phyloP scores from a whole-genome alignment of 2,888 invertebrate genomes.

The Dynastes tityus region DNA sequence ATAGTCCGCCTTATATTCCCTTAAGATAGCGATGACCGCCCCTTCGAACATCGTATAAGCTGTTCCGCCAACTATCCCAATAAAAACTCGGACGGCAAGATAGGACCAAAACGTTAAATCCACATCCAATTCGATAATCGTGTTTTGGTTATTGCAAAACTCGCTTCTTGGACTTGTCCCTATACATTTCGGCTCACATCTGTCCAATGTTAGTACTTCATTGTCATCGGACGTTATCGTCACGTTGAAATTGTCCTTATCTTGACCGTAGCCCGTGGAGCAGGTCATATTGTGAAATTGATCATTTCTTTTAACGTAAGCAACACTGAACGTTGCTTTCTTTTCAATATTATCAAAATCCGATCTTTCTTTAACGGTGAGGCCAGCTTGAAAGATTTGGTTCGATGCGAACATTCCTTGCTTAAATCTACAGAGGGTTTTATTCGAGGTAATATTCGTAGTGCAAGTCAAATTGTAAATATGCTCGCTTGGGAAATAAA shows the following conservation, averaged over 20 bases:
- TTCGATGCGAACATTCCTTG: not conserved
- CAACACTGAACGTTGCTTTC: slow-evolving; percentile 57
- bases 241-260: slow-evolving; percentile 68
- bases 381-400: not conserved
- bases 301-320: slow-evolving; percentile 56
- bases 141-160: slow-evolving; percentile 76
- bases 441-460: slow-evolving; percentile 24
- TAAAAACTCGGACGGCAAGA: slow-evolving; percentile 76
- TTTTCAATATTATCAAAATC: slow-evolving; percentile 58
- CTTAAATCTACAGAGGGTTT: slow-evolving; percentile 32
- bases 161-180: slow-evolving; percentile 73
- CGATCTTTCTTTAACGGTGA: not conserved
- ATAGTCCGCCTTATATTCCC: slow-evolving; percentile 84
- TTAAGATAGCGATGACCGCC: slow-evolving; percentile 83
- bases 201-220: slow-evolving; percentile 68
- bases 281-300: slow-evolving; percentile 57
- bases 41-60: slow-evolving; percentile 88
- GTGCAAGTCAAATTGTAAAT: slow-evolving; percentile 69
- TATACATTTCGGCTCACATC: slow-evolving; percentile 76
- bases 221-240: slow-evolving; percentile 69
- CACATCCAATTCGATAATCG: slow-evolving; percentile 77
- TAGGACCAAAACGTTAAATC: slow-evolving; percentile 83
- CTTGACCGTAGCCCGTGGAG: slow-evolving; percentile 65
- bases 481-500: slow-evolving; percentile 78
- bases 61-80: slow-evolving; percentile 82